Base-by-base conservation (phyloP, 2,888 invertebrate species). In the Stictocephala bisonia region DNA sequence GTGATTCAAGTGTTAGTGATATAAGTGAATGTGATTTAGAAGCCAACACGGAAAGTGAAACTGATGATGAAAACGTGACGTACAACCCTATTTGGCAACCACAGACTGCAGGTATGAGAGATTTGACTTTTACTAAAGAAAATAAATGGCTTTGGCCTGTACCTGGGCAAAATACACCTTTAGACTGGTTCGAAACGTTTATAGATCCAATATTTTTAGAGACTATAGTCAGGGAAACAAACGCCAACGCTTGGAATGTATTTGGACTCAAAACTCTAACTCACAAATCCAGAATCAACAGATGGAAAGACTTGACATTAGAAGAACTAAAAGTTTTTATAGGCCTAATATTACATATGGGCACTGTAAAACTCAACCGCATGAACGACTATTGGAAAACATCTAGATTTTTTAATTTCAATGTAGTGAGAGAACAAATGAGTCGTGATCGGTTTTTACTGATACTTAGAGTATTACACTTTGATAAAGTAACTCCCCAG, bases 311-410 rank as follows among this genome's bases (percentile, higher is more conserved):
- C 4, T 22, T 67, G 26, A 50, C 18, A 18, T 15, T 29, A 6
- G 24, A 11, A 2, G 67, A 29, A 24, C 11, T 50, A 13, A 6
- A 29, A 29, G 18, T 9, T 15, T 50, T 67, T 29, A 13, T 50
- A 20, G 24, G 24, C 7, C 44, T 66, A 44, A 13, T 66, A 13
- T 20, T 67, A 15, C 29, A 50, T 20, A 50, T 67, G 48, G 67
- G 67, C 6, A 44, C 3, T n/a, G 31, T 29, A 9, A 48, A 20
- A 50, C n/a, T 50, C 11, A 48, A 18, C 9, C 1, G 60, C 9
- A n/a, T 41, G 1, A 31, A 40, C 20, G 53, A 70, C 15, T 70
- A 70, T n/a, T 50, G 44, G 71, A 56, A 27, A 15, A 58, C 15
- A 27, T 11, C 40, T 2, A 22, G 15, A 35, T 3, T 13, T 9